Evolutionary conservation across 2,888 invertebrate species (phyloP).

Genomic region (Drosophila fungiperda): DNA sequence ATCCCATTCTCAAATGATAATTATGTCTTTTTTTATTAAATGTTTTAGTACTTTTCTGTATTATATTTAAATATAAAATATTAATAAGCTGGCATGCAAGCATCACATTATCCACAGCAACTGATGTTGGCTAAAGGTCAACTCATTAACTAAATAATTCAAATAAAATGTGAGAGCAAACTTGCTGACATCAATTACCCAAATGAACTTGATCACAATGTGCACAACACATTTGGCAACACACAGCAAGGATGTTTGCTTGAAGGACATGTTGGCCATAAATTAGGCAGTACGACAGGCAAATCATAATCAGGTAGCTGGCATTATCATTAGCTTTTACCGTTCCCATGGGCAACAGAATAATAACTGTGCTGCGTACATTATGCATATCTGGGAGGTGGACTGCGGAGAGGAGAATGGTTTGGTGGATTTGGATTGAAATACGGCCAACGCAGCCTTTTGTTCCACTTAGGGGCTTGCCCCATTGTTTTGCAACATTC

Average conservation of each 20-base stretch:
- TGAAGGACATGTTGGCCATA: constrained; percentile 52
- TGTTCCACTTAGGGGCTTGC: constrained; percentile 48
- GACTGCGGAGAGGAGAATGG: background rate
- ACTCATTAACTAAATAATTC: constrained; percentile 17
- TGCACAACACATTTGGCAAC: background rate
- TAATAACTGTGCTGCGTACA: constrained; percentile 22
- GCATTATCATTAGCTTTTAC: constrained; percentile 19
- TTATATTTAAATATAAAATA: background rate
- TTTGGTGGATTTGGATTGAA: background rate
- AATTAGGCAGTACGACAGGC: constrained; percentile 45
- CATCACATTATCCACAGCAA: constrained; percentile 3
- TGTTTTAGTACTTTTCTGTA: no score
- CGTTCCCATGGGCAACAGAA: constrained; percentile 12
- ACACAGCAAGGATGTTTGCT: constrained; percentile 8
- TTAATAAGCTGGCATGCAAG: no score
- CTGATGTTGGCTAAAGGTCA: background rate
- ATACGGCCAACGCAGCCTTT: constrained; percentile 14
- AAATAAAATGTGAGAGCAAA: constrained; percentile 3
- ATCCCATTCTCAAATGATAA: no score
- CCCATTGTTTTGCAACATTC: constrained; percentile 43
- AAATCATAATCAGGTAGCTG: constrained; percentile 50
- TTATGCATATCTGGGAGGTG: constrained; percentile 1
- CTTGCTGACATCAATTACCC: constrained; percentile 23
- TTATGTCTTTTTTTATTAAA: no score
- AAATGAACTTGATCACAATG: constrained; percentile 24